Conservation (phyloP, 2,113 vertebrate genomes). For the Ophiodon elongatus region DNA sequence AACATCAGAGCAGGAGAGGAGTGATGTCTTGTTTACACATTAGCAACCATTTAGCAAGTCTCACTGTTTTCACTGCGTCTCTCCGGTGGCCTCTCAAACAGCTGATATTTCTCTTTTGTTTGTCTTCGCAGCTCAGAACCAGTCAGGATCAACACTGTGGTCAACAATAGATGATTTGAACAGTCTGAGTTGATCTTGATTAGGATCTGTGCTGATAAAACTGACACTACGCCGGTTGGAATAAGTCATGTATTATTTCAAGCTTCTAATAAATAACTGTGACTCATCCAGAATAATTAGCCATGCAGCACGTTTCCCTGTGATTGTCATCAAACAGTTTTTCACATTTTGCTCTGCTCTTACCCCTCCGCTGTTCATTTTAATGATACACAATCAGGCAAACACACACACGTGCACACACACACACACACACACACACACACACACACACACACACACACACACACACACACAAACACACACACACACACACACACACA, state of each 20-base stretch:
- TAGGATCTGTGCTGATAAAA: not conserved
- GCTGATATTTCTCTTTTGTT: constrained; percentile 60
- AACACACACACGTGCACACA: constrained; percentile 39
- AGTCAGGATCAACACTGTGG: constrained; percentile 19
- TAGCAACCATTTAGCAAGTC: constrained; percentile 85
- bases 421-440: constrained; percentile 53
- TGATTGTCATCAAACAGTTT: constrained; percentile 43
- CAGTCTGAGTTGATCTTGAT: constrained; percentile 9
- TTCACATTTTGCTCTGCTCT: constrained; percentile 30
- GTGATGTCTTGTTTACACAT: constrained; percentile 98
- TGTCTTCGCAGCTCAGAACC: constrained; percentile 32
- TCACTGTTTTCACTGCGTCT: constrained; percentile 63
- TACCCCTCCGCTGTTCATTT: constrained; percentile 47
- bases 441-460: constrained; percentile 27
- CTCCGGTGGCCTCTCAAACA: constrained; percentile 67
- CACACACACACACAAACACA: constrained; percentile 74
- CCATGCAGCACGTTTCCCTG: constrained; percentile 32
- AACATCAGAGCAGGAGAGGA: constrained; percentile 89
- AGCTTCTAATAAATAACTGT: constrained; percentile 16
- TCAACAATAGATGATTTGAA: constrained; percentile 15
- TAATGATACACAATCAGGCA: constrained; percentile 55
- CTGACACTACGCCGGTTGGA: constrained; percentile 12
- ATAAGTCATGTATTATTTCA: not conserved
- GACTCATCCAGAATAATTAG: constrained; percentile 57
- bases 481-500: constrained; percentile 41